These are phyloP conservation scores for Podabrus alpinus DNA, from an alignment of 2,888 invertebrate species.

Conservation along the genomic window DNA sequence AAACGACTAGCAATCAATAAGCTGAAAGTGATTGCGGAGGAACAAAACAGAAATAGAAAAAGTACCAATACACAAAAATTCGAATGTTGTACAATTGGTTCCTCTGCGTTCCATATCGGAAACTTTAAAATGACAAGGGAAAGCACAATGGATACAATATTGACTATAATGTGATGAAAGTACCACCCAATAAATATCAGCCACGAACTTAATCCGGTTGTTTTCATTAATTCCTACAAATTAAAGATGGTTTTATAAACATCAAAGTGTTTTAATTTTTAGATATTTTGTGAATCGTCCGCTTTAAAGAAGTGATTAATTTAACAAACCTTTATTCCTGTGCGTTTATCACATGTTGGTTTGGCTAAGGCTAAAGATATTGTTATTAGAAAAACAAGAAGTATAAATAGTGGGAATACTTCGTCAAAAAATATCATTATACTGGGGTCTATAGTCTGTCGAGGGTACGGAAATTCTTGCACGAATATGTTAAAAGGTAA, in stretches of 20 bases:
- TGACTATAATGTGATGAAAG: not conserved
- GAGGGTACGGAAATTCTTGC: constrained; percentile 63
- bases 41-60: not conserved
- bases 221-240: not conserved
- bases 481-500: constrained; percentile 46
- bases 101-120: not conserved
- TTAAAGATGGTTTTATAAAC: too few relatives aligned
- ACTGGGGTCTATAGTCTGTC: constrained; percentile 47
- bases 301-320: not conserved
- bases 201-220: not conserved
- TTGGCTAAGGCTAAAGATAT: constrained; percentile 60
- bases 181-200: not conserved
- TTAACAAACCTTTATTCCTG: constrained; percentile 60
- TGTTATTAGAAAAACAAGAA: constrained; percentile 54
- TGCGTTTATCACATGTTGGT: constrained; percentile 62
- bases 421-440: constrained; percentile 44
- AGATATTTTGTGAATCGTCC: not conserved
- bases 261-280: too few relatives aligned
- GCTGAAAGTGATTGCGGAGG: not conserved
- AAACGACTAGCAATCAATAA: not conserved
- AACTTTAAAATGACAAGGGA: not conserved
- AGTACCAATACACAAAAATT: not conserved
- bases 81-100: not conserved
- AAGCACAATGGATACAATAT: not conserved
- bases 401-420: constrained; percentile 52